Conservation (phyloP, 2,113 vertebrate genomes). For the Plecturocebus donacophilus region DNA sequence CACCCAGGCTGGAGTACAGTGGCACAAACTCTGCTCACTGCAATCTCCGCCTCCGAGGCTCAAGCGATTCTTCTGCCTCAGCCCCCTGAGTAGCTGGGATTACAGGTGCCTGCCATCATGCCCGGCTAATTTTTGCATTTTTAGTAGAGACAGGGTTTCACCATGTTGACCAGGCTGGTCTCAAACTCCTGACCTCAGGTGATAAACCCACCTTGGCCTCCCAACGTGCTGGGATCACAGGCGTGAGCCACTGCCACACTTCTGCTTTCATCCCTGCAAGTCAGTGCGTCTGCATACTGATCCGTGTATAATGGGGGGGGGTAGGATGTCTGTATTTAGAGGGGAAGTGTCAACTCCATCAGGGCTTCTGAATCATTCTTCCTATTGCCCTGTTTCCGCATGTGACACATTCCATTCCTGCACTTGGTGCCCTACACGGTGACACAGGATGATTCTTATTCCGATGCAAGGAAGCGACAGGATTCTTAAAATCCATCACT, state of each 20-base stretch:
- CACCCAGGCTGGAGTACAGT: too few species aligned
- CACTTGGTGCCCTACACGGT: not conserved
- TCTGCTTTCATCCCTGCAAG: not conserved
- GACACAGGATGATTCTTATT: not conserved
- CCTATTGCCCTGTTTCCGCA: rapidly evolving
- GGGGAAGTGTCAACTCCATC: not conserved
- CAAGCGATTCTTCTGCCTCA: too few species aligned
- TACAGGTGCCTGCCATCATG: too few species aligned
- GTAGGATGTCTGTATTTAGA: not conserved
- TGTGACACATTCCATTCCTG: not conserved
- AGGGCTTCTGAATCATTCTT: slow-evolving; percentile 18
- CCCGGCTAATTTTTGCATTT: too few species aligned
- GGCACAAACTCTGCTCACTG: too few species aligned
- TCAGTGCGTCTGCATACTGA: not conserved
- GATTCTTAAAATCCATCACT: slow-evolving; percentile 20
- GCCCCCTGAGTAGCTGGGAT: too few species aligned
- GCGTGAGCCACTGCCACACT: not conserved
- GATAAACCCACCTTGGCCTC: too few species aligned
- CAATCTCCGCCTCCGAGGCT: too few species aligned
- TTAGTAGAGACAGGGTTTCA: too few species aligned
- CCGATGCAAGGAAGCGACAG: not conserved
- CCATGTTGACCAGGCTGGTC: too few species aligned
- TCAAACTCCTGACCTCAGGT: too few species aligned
- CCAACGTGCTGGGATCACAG: too few species aligned
- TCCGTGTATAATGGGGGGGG: not conserved